Percentiles rank a stretch among this genome's conserved stretches.
phyloP scores from a whole-genome alignment of 2,113 vertebrate species.

The Ictalurus furcatus region DNA sequence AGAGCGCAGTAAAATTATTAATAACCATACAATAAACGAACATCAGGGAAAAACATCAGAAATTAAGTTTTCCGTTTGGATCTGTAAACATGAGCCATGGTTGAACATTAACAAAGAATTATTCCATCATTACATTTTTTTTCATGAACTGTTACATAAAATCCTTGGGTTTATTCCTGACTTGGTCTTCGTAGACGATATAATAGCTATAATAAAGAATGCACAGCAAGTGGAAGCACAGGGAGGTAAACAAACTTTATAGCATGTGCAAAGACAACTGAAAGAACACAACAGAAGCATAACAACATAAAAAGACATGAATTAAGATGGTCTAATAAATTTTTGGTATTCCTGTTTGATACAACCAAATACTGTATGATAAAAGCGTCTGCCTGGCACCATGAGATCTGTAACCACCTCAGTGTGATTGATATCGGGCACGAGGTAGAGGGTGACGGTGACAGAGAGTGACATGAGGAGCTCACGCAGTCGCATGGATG shows the following conservation, averaged over 20 bases:
- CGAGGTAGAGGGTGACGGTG: constrained; percentile 65
- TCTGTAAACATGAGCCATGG: background rate
- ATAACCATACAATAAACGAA: background rate
- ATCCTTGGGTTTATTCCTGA: background rate
- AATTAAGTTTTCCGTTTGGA: background rate
- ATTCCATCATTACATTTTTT: background rate
- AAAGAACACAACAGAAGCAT: background rate
- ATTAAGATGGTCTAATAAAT: constrained; percentile 46
- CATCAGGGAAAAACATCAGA: background rate
- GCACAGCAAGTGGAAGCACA: background rate
- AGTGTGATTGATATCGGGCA: constrained; percentile 66
- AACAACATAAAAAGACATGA: background rate
- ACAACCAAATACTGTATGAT: constrained; percentile 66
- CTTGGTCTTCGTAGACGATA: background rate
- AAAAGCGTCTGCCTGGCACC: constrained; percentile 66
- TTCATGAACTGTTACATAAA: background rate
- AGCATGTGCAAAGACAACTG: background rate
- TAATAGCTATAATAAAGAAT: background rate
- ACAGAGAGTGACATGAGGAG: constrained; percentile 64
- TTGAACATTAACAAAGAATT: background rate
- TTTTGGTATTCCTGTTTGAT: constrained; percentile 68
- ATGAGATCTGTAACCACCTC: constrained; percentile 73
- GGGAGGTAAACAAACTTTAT: background rate
- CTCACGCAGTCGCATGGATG: constrained; percentile 66
- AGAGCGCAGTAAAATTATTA: background rate